Conservation (phyloP, 1,140 invertebrate species). For the Brachionus rubens region DNA sequence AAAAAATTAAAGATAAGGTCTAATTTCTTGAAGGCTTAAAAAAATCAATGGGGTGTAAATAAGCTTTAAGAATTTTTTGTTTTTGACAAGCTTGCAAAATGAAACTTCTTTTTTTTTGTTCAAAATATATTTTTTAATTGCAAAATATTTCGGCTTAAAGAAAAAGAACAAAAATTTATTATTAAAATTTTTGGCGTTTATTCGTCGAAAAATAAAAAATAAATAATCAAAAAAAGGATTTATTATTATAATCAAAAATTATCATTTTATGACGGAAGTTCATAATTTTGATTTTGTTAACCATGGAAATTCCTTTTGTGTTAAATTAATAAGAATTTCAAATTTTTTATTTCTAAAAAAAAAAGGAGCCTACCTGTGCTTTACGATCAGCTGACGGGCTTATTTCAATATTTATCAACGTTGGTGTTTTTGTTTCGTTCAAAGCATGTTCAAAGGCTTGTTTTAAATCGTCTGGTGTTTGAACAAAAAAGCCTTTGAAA, state of each 20-base stretch:
- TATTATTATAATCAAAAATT: not conserved
- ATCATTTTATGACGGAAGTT: conserved; percentile 18
- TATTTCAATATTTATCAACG: conserved; percentile 42
- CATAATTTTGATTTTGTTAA: conserved; percentile 46
- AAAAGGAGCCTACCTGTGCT: conserved; percentile 21
- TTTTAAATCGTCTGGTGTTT: conserved; percentile 1
- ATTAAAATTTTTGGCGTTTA: conserved; percentile 24
- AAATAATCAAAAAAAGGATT: not conserved
- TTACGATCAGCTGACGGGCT: conserved; percentile 24
- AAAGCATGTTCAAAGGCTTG: conserved; percentile 1
- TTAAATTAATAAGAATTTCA: not conserved
- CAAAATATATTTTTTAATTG: no score
- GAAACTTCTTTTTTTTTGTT: no score
- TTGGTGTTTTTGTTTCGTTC: not conserved
- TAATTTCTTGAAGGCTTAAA: no score
- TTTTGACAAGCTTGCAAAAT: no score
- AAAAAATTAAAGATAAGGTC: no score
- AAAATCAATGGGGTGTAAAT: no score
- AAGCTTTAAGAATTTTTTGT: no score
- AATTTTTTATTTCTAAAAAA: not conserved
- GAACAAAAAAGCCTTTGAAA: conserved; percentile 28
- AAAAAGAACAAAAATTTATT: conserved; percentile 16
- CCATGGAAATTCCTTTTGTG: conserved; percentile 40
- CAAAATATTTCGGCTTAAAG: no score
- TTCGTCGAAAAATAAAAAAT: not conserved